A percentile compares a stretch with the other conserved stretches of the same genome.
Conservation (phyloP, 2,797 vertebrate genomes). For the Momotus momota region DNA sequence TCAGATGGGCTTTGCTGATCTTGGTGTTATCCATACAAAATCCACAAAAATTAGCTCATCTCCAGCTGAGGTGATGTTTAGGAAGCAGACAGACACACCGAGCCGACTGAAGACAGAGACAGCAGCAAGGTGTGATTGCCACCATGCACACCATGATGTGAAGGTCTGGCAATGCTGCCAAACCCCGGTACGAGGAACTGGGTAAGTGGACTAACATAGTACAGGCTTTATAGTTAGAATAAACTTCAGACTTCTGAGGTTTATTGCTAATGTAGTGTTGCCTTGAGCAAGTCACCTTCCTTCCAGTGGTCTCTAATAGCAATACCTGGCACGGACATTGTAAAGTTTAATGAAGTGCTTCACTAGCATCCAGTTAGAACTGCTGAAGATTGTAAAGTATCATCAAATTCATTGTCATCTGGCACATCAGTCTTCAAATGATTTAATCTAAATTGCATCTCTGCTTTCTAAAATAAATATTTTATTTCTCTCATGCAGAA, state of each 20-base stretch:
- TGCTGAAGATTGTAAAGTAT: neutral
- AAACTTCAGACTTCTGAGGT: neutral
- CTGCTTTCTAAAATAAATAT: conserved; percentile 24
- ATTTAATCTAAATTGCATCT: neutral
- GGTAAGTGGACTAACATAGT: neutral
- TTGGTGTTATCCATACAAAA: neutral
- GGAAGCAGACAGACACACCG: neutral
- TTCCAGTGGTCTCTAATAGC: neutral
- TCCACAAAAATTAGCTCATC: neutral
- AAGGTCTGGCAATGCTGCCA: neutral
- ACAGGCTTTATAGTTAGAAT: neutral
- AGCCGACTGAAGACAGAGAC: neutral
- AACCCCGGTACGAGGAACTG: rapidly evolving
- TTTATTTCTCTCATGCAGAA: neutral
- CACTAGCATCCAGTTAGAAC: neutral
- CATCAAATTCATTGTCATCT: neutral
- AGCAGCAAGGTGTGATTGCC: neutral
- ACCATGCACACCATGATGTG: rapidly evolving
- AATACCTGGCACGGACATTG: neutral
- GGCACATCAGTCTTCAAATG: neutral
- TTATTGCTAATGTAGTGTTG: neutral
- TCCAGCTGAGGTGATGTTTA: neutral
- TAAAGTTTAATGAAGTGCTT: conserved; percentile 32
- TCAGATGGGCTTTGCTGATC: neutral
- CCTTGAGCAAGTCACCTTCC: neutral